Percentiles rank a stretch among this genome's conserved stretches.
phyloP scores from a whole-genome alignment of 2,797 vertebrate genomes.

The Sebastes trivittatus region DNA sequence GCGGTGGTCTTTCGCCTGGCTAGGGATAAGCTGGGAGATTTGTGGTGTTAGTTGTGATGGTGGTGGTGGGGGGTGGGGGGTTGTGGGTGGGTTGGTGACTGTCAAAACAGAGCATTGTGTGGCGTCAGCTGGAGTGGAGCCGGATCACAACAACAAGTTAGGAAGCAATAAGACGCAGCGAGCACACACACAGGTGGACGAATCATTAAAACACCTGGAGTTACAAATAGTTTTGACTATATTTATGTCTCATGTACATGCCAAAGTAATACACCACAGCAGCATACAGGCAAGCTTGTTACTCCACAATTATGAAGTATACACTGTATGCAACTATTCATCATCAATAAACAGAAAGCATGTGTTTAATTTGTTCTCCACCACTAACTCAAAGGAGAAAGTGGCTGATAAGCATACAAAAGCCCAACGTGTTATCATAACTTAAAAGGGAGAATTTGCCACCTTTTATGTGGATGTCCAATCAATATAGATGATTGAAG shows the following conservation, averaged over 20 bases:
- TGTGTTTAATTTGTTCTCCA: slow-evolving; percentile 8
- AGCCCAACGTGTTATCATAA: not conserved
- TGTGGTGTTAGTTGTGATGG: slow-evolving; percentile 45
- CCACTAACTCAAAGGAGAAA: not conserved
- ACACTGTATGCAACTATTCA: not conserved
- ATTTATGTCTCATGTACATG: not conserved
- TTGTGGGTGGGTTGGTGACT: slow-evolving; percentile 1
- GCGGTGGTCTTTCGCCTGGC: slow-evolving; percentile 57
- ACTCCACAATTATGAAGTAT: not conserved
- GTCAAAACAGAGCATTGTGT: slow-evolving; percentile 56
- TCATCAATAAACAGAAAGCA: slow-evolving; percentile 8
- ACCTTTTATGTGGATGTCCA: not conserved
- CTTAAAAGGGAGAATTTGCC: not conserved
- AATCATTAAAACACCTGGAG: not conserved
- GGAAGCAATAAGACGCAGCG: slow-evolving; percentile 1
- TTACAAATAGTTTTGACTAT: not conserved
- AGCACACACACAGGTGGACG: not conserved
- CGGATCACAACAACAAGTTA: slow-evolving; percentile 52
- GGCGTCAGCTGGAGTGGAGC: slow-evolving; percentile 44
- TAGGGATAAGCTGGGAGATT: slow-evolving; percentile 65
- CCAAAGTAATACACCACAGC: not conserved
- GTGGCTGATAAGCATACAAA: slow-evolving; percentile 1
- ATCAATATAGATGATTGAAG: not conserved
- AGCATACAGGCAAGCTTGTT: not conserved
- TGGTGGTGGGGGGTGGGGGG: not conserved